phyloP scores from a whole-genome alignment of 2,797 vertebrate species.

The Parauchenoglanis ngamensis region DNA sequence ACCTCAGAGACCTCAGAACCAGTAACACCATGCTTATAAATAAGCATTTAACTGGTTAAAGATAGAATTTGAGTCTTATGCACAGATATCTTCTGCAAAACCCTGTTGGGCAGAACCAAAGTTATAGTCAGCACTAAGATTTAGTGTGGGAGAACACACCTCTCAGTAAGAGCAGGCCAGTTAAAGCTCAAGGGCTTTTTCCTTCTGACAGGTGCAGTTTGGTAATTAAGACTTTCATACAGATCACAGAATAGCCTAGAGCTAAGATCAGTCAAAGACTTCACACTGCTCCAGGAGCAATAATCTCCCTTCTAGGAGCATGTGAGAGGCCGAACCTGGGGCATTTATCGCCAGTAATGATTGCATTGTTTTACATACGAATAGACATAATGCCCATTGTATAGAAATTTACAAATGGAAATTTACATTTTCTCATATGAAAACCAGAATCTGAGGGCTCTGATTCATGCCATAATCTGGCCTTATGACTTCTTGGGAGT shows the following conservation, averaged over 20 bases:
- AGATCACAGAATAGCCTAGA: slow-evolving; percentile 65
- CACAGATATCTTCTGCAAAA: slow-evolving; percentile 5
- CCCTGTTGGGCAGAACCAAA: background rate
- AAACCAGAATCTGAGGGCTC: background rate
- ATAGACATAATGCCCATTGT: slow-evolving; percentile 8
- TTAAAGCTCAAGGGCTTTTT: slow-evolving; percentile 43
- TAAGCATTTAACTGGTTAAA: background rate
- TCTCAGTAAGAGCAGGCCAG: slow-evolving; percentile 15
- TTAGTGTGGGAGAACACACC: slow-evolving; percentile 25
- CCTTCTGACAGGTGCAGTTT: slow-evolving; percentile 63
- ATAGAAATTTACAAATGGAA: slow-evolving; percentile 7
- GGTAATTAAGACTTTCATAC: slow-evolving; percentile 62
- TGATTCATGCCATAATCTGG: slow-evolving; percentile 14
- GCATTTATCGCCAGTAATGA: slow-evolving; percentile 39
- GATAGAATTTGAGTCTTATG: background rate
- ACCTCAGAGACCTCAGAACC: background rate
- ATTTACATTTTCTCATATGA: slow-evolving; percentile 17
- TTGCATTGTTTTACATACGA: slow-evolving; percentile 24
- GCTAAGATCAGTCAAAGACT: slow-evolving; percentile 60
- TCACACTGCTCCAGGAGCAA: slow-evolving; percentile 49
- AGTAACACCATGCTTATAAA: background rate
- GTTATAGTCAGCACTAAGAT: slow-evolving; percentile 3
- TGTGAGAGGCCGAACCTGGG: background rate
- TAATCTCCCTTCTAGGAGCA: slow-evolving; percentile 28
- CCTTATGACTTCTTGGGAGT: slow-evolving; percentile 14